Evolutionary conservation across 2,888 invertebrate genomes (phyloP).

Genomic region (Aelia acuminata): DNA sequence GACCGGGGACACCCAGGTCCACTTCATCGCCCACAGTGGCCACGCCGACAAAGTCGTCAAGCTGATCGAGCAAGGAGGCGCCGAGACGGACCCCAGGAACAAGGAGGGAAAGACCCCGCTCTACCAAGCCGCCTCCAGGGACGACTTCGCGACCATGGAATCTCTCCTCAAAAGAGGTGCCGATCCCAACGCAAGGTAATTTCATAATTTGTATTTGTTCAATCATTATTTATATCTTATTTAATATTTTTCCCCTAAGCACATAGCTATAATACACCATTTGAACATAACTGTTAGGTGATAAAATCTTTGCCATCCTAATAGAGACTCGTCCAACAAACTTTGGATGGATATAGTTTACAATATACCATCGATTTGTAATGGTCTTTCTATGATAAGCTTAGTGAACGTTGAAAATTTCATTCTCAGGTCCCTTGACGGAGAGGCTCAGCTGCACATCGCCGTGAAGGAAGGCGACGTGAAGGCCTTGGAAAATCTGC

Average conservation of each 20-base stretch:
- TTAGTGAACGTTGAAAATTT: too few relatives aligned
- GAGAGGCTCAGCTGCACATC: slow-evolving; percentile 47
- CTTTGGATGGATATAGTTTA: too few relatives aligned
- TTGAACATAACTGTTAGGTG: too few relatives aligned
- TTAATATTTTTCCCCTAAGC: too few relatives aligned
- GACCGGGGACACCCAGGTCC: slow-evolving; percentile 49
- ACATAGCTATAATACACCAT: too few relatives aligned
- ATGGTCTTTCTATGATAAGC: too few relatives aligned
- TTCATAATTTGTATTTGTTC: too few relatives aligned
- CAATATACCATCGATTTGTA: too few relatives aligned
- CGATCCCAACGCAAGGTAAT: slow-evolving; percentile 22
- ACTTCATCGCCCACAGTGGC: slow-evolving; percentile 2
- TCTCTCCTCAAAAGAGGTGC: slow-evolving; percentile 39
- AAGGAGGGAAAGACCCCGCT: slow-evolving; percentile 31
- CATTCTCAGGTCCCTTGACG: background rate
- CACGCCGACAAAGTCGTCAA: background rate
- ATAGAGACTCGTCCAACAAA: too few relatives aligned
- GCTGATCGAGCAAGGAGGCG: slow-evolving; percentile 48
- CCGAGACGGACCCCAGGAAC: slow-evolving; percentile 52
- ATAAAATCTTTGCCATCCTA: too few relatives aligned
- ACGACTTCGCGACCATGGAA: background rate
- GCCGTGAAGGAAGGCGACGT: slow-evolving; percentile 15
- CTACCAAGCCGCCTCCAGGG: slow-evolving; percentile 36
- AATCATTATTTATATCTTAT: too few relatives aligned
- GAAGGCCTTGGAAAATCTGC: slow-evolving; percentile 1